Conservation (phyloP, 2,797 vertebrate genomes). For the Telmatherina bonti region DNA sequence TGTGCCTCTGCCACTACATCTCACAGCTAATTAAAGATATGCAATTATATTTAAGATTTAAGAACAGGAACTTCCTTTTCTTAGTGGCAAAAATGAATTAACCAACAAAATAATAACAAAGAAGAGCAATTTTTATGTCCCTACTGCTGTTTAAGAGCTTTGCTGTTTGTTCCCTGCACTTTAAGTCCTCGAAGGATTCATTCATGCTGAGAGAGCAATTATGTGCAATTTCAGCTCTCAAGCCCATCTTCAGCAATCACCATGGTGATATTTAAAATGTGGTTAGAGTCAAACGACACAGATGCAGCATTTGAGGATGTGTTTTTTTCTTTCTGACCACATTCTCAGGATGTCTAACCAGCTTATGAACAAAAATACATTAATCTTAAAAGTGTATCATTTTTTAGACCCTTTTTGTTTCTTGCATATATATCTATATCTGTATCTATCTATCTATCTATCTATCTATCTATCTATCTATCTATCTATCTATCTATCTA, state of each 20-base stretch:
- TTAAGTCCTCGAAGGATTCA: conserved; percentile 70
- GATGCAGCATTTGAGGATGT: conserved; percentile 51
- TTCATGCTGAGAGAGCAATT: conserved; percentile 81
- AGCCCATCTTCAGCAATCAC: conserved; percentile 82
- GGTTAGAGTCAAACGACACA: conserved; percentile 66
- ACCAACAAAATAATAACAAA: too few relatives aligned
- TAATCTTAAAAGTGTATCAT: conserved; percentile 2
- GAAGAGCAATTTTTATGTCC: conserved; percentile 33
- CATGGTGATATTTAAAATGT: conserved; percentile 84
- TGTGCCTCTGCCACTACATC: too few relatives aligned
- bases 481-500: not conserved
- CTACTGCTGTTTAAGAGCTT: conserved; percentile 58
- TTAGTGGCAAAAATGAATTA: conserved; percentile 39
- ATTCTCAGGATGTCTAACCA: conserved; percentile 47
- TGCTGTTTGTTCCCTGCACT: conserved; percentile 71
- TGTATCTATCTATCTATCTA: too few relatives aligned
- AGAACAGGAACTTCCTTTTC: conserved; percentile 20
- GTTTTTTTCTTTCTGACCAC: conserved; percentile 43
- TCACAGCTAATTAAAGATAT: conserved; percentile 11
- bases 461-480: too few relatives aligned
- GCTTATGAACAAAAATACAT: conserved; percentile 52
- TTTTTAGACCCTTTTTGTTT: too few relatives aligned
- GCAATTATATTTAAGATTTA: conserved; percentile 28
- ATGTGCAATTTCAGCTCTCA: conserved; percentile 83
- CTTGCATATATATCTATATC: too few relatives aligned